Conservation (phyloP, 1,140 invertebrate species). For the Drosophila equinoxialis region DNA sequence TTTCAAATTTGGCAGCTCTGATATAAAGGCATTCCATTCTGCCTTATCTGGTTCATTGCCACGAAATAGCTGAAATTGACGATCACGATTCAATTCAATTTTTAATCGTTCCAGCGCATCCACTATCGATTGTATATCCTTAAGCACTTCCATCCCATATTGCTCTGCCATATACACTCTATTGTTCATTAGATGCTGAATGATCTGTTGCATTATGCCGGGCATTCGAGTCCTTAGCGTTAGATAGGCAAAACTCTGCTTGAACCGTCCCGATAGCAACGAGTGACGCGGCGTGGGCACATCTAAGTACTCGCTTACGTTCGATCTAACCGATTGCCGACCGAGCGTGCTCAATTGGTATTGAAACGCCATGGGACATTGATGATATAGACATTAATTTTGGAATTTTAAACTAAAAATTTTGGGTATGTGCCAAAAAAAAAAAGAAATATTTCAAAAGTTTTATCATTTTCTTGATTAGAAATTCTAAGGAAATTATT, state of each 20-base stretch:
- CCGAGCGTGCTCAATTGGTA: neutral
- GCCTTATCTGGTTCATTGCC: conserved; percentile 58
- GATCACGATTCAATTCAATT: conserved; percentile 38
- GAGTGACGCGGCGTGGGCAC: conserved; percentile 58
- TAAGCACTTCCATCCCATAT: conserved; percentile 35
- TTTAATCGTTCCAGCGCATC: conserved; percentile 39
- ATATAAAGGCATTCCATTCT: conserved; percentile 66
- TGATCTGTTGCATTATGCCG: conserved; percentile 56
- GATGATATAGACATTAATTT: neutral
- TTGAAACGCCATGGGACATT: neutral
- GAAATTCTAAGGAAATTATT: neutral
- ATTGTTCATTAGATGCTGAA: neutral
- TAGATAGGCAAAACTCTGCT: conserved; percentile 68
- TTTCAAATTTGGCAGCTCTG: conserved; percentile 48
- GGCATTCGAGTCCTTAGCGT: conserved; percentile 52
- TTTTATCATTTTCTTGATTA: neutral
- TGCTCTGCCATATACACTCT: neutral
- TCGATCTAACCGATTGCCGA: neutral
- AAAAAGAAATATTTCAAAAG: neutral
- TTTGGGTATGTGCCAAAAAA: neutral
- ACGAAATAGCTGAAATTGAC: conserved; percentile 42
- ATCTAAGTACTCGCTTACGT: neutral
- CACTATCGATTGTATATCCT: conserved; percentile 37
- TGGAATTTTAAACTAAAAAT: neutral
- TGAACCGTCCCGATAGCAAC: conserved; percentile 57